Percentiles rank a stretch among this genome's conserved stretches.
These are phyloP conservation scores for Premnoplex brunnescens DNA, from an alignment of 2,797 vertebrate species.

Conservation along the genomic window DNA sequence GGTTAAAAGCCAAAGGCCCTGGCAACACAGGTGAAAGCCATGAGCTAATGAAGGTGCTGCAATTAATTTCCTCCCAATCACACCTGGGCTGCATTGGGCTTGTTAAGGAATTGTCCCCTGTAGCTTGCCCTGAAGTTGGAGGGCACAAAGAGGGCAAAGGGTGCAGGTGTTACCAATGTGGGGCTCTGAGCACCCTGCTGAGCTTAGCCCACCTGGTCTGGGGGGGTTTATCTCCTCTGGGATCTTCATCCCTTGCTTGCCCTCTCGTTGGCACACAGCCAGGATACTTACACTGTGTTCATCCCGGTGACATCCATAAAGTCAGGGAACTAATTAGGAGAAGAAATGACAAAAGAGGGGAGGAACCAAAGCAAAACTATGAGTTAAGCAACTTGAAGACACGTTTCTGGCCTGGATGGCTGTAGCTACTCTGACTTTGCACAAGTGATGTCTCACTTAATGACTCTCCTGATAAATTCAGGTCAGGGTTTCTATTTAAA, in stretches of 20 bases:
- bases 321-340: background rate
- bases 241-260: background rate
- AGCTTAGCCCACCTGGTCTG: fast-evolving
- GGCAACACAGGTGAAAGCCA: background rate
- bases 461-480: background rate
- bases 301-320: fast-evolving
- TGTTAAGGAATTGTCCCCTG: fast-evolving
- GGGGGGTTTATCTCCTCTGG: background rate
- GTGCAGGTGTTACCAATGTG: fast-evolving
- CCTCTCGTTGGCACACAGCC: background rate
- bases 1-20: fast-evolving
- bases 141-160: fast-evolving
- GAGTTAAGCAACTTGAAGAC: background rate
- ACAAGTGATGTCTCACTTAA: background rate
- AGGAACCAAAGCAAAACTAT: background rate
- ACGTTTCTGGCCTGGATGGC: fast-evolving
- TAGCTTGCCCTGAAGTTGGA: background rate
- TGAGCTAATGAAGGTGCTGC: background rate
- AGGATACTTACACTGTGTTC: fast-evolving
- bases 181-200: background rate
- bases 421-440: background rate
- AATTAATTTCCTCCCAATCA: background rate
- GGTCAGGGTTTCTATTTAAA: background rate
- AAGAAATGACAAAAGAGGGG: background rate
- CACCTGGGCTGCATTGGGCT: background rate